A percentile compares a stretch with the other conserved stretches of the same genome.
Conservation (phyloP, 2,113 vertebrate species). For the Tricholaema leucomelas region DNA sequence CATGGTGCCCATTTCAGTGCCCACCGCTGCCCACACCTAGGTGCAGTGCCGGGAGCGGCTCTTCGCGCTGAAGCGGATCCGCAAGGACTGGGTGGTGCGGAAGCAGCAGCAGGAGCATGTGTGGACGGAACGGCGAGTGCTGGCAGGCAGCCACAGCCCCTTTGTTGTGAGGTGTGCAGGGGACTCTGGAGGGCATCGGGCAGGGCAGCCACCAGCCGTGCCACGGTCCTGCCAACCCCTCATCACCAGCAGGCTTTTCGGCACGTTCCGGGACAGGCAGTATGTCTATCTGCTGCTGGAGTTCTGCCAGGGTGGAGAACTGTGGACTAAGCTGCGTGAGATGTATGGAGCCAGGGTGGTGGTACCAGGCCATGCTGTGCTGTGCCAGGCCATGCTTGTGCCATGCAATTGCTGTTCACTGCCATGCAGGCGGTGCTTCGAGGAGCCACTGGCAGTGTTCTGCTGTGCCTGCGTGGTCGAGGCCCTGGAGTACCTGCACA, state of each 20-base stretch:
- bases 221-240: background rate
- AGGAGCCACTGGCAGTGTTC: conserved; percentile 76
- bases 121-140: conserved; percentile 78
- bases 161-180: background rate
- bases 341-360: conserved; percentile 50
- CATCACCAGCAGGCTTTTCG: conserved; percentile 66
- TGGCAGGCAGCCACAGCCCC: conserved; percentile 43
- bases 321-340: conserved; percentile 86
- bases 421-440: conserved; percentile 74
- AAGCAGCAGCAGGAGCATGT: conserved; percentile 80
- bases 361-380: background rate
- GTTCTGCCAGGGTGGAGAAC: conserved; percentile 82
- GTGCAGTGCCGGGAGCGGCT: conserved; percentile 34
- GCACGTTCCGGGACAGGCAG: conserved; percentile 74
- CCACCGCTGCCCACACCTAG: background rate
- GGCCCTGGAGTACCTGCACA: conserved; percentile 82
- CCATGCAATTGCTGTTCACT: rapidly evolving
- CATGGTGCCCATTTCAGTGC: background rate
- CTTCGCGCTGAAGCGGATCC: conserved; percentile 79
- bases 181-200: background rate
- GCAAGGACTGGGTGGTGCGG: conserved; percentile 78
- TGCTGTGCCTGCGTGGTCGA: conserved; percentile 84
- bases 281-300: conserved; percentile 85
- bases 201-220: background rate
- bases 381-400: background rate